Percentiles rank a stretch among this genome's conserved stretches.
Conservation (phyloP, 2,113 vertebrate species). For the Urocolius indicus region DNA sequence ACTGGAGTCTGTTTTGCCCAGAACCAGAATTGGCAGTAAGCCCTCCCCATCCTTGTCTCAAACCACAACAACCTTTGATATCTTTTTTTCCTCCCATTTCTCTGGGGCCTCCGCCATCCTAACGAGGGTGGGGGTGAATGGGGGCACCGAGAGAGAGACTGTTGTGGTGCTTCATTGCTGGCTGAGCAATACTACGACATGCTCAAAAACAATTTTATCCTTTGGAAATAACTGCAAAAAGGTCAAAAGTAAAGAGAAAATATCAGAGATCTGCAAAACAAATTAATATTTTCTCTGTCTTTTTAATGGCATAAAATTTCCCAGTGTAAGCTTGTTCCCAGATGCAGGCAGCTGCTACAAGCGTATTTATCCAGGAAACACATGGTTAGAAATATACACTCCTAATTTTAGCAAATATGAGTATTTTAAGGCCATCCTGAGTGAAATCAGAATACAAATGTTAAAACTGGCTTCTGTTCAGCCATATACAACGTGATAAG, state of each 20-base stretch:
- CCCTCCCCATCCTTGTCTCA: no score
- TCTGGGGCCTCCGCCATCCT: no score
- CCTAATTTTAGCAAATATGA: slow-evolving; percentile 52
- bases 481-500: background rate
- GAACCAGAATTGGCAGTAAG: no score
- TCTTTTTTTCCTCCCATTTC: no score
- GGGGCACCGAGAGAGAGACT: no score
- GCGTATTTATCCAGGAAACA: slow-evolving; percentile 17
- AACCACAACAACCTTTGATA: no score
- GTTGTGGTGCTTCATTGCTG: no score
- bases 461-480: slow-evolving; percentile 36
- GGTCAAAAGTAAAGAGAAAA: background rate
- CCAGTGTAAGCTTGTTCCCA: slow-evolving; percentile 25
- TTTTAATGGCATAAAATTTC: background rate
- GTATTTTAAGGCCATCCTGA: slow-evolving; percentile 52
- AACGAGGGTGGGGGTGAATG: no score
- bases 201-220: background rate
- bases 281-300: background rate
- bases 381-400: slow-evolving; percentile 36
- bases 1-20: no score
- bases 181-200: no score
- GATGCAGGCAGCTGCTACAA: slow-evolving; percentile 36
- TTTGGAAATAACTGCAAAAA: background rate
- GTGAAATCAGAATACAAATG: slow-evolving; percentile 44
- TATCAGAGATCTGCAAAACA: background rate